A percentile compares a stretch with the other conserved stretches of the same genome.
Evolutionary conservation across 2,888 invertebrate species (phyloP).

Genomic region (Gari tellinella): DNA sequence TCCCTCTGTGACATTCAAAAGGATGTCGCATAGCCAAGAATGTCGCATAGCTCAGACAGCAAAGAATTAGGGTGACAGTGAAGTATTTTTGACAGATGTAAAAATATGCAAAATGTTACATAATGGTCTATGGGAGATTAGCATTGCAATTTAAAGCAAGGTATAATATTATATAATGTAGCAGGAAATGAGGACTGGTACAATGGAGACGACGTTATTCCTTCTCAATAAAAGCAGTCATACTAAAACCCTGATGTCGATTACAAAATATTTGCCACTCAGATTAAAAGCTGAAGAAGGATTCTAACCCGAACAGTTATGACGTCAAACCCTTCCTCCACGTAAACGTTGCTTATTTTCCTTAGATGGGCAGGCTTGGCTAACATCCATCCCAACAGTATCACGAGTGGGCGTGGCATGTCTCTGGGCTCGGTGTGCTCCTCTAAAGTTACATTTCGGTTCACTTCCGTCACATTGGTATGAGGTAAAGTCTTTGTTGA

Average conservation of each 20-base stretch:
- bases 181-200: too few relatives aligned
- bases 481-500: too few relatives aligned
- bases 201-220: too few relatives aligned
- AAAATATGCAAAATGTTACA: too few relatives aligned
- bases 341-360: conserved; percentile 44
- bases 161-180: too few relatives aligned
- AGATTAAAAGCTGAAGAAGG: background rate
- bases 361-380: conserved; percentile 44
- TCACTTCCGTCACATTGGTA: conserved; percentile 13
- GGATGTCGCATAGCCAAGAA: too few relatives aligned
- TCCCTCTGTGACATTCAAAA: too few relatives aligned
- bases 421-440: background rate
- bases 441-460: conserved; percentile 31
- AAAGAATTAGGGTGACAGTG: too few relatives aligned
- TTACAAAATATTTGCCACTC: background rate
- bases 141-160: too few relatives aligned
- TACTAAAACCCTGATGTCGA: background rate
- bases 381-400: conserved; percentile 49
- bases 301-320: conserved; percentile 38
- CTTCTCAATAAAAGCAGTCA: background rate
- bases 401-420: conserved; percentile 29
- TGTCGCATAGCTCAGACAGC: too few relatives aligned
- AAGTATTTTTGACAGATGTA: too few relatives aligned
- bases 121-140: too few relatives aligned
- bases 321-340: conserved; percentile 44